Evolutionary conservation across 1,140 invertebrate genomes (phyloP).

Genomic region (Copidosoma floridanum): DNA sequence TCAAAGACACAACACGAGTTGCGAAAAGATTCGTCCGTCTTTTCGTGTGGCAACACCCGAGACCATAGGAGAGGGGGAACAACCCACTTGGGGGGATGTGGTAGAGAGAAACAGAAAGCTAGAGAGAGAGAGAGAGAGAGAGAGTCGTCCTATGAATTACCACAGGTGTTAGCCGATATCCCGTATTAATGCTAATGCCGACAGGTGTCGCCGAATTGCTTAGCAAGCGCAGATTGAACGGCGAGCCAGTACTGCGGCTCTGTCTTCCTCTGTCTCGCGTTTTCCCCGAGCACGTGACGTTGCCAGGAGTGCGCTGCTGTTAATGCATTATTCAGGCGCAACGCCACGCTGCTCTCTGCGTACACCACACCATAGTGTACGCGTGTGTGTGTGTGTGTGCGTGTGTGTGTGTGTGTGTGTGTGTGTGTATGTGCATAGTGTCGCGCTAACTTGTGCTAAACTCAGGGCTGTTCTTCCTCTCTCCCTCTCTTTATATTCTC

Average conservation of each 20-base stretch:
- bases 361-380: constrained; percentile 7
- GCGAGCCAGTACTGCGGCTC: constrained; percentile 13
- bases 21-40: neutral
- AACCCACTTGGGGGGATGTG: no score
- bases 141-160: constrained; percentile 49
- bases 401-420: constrained; percentile 15
- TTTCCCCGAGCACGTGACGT: neutral
- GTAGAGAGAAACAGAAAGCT: no score
- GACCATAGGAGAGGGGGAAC: no score
- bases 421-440: neutral
- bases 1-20: no score
- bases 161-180: constrained; percentile 48
- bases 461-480: constrained; percentile 3
- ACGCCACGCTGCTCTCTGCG: constrained; percentile 44
- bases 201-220: constrained; percentile 53
- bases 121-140: no score
- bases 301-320: constrained; percentile 25
- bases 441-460: no score
- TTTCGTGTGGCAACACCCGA: neutral
- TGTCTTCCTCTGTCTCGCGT: neutral
- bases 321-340: constrained; percentile 53
- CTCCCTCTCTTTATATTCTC: neutral
- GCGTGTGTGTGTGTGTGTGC: no score
- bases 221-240: constrained; percentile 51
- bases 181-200: constrained; percentile 50